These are phyloP conservation scores for Recurvirostra avosetta DNA, from an alignment of 2,113 vertebrate genomes.

Conservation along the genomic window DNA sequence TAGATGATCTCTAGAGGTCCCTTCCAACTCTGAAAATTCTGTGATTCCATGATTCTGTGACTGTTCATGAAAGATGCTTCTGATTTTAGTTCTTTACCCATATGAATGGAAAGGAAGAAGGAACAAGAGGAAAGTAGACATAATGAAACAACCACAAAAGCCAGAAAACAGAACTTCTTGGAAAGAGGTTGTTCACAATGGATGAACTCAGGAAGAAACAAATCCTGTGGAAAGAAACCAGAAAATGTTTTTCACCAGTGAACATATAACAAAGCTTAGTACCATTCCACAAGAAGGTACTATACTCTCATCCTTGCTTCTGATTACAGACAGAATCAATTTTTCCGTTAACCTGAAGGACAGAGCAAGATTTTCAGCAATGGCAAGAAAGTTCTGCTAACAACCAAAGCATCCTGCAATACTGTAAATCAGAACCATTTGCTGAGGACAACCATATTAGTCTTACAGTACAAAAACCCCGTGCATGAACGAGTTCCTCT, in stretches of 20 bases:
- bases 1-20: too few species aligned
- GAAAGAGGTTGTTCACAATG: neutral
- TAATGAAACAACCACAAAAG: neutral
- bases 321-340: neutral
- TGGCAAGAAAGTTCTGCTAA: neutral
- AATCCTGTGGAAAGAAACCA: neutral
- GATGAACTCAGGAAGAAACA: neutral
- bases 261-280: neutral
- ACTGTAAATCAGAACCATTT: neutral
- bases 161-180: neutral
- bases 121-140: neutral
- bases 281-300: neutral
- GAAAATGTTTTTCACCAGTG: neutral
- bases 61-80: neutral
- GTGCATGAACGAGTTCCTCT: neutral
- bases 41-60: too few species aligned
- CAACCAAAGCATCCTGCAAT: neutral
- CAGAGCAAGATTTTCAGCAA: neutral
- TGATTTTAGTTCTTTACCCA: neutral
- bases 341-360: neutral
- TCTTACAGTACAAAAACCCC: neutral
- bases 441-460: neutral
- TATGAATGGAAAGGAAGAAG: neutral
- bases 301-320: neutral
- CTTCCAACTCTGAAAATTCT: too few species aligned